These are phyloP conservation scores for Syrmaticus mikado DNA, from an alignment of 2,113 vertebrate genomes.

Conservation along the genomic window DNA sequence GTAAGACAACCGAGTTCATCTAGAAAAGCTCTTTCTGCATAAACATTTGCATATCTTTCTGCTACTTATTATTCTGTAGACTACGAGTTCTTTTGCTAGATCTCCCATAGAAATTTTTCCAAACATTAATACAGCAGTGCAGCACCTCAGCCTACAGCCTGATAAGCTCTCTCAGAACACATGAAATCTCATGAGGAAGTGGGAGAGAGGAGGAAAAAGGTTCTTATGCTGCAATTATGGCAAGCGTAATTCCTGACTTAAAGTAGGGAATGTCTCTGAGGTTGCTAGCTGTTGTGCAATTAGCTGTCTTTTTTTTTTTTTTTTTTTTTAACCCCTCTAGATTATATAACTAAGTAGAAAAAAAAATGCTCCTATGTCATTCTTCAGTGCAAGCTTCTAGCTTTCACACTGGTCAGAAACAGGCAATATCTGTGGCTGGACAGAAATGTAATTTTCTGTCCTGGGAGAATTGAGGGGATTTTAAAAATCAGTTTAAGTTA, in stretches of 20 bases:
- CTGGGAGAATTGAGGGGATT: neutral
- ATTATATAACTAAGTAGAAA: neutral
- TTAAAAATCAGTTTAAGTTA: neutral
- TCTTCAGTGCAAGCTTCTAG: neutral
- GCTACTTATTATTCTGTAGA: neutral
- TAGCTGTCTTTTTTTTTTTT: neutral
- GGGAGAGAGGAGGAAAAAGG: neutral
- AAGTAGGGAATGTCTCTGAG: neutral
- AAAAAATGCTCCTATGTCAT: neutral
- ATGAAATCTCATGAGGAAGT: neutral
- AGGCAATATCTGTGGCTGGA: neutral
- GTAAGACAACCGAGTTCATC: neutral
- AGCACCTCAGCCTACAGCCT: neutral
- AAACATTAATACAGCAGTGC: neutral
- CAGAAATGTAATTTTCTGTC: neutral
- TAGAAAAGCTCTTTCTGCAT: neutral
- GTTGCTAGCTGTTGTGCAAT: neutral
- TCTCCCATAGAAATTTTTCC: neutral
- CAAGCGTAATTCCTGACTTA: neutral
- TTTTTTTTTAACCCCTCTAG: neutral
- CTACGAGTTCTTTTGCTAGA: neutral
- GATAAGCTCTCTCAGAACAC: neutral
- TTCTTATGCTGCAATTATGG: neutral
- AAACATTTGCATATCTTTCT: neutral
- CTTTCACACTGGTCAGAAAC: neutral